These are phyloP conservation scores for Coremacera marginata DNA, from an alignment of 2,888 invertebrate genomes.

Conservation along the genomic window DNA sequence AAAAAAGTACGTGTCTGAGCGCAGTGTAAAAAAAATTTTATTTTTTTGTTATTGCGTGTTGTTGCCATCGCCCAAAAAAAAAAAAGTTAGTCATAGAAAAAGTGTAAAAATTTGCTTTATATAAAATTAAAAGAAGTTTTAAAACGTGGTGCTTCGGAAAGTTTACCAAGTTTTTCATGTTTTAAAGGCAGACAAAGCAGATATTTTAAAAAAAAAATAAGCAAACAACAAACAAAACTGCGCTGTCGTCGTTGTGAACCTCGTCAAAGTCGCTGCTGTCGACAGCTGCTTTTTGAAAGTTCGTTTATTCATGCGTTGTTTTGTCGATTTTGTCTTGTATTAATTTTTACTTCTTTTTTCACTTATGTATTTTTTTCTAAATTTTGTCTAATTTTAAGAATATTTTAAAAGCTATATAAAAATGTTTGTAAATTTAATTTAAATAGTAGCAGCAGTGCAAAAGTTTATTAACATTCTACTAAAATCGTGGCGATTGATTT, in stretches of 20 bases:
- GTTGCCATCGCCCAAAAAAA: conserved; percentile 16
- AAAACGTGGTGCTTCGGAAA: neutral
- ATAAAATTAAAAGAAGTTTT: neutral
- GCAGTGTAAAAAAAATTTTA: conserved; percentile 1
- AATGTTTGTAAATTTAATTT: neutral
- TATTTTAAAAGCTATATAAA: neutral
- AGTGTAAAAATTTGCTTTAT: neutral
- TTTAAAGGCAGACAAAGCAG: neutral
- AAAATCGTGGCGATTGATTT: neutral
- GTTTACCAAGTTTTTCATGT: neutral
- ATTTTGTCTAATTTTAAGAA: neutral
- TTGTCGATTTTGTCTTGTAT: conserved; percentile 37
- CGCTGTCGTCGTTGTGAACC: neutral
- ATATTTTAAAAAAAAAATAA: neutral
- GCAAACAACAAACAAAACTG: neutral
- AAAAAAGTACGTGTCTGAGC: neutral
- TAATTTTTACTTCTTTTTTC: conserved; percentile 5
- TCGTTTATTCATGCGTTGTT: conserved; percentile 32
- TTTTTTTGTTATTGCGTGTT: neutral
- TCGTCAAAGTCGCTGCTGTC: neutral
- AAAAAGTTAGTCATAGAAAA: neutral
- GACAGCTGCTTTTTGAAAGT: conserved; percentile 10
- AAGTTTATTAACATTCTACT: neutral
- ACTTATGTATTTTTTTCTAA: neutral
- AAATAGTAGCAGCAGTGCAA: neutral